A percentile compares a stretch with the other conserved stretches of the same genome.
Evolutionary conservation across 2,797 vertebrate genomes (phyloP).

Genomic region (Fundulus diaphanus): DNA sequence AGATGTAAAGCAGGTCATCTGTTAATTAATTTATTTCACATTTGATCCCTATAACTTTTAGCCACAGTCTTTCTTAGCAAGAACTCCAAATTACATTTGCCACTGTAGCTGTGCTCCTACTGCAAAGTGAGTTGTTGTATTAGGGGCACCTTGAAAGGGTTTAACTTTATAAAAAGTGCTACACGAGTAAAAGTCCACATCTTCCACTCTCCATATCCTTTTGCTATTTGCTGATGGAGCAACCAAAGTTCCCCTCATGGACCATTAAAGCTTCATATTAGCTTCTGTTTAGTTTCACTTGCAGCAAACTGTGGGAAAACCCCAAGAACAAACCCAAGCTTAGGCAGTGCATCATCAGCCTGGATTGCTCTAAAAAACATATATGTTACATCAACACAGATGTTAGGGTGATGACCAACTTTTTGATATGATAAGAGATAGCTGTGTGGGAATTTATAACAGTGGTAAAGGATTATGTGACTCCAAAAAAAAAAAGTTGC

Average conservation of each 20-base stretch:
- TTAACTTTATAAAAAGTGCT: background rate
- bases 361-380: conserved; percentile 54
- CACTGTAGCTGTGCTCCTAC: background rate
- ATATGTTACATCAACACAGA: conserved; percentile 71
- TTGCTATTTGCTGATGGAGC: conserved; percentile 53
- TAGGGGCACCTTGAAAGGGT: background rate
- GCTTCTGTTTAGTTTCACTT: conserved; percentile 50
- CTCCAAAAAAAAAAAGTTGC: conserved; percentile 17
- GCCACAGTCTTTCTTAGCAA: conserved; percentile 2
- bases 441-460: conserved; percentile 40
- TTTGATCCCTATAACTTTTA: background rate
- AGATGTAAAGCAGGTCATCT: background rate
- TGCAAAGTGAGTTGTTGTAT: conserved; percentile 6
- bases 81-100: background rate
- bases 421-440: conserved; percentile 54
- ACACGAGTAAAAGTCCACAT: background rate
- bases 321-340: conserved; percentile 28
- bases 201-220: conserved; percentile 24
- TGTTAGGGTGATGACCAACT: conserved; percentile 59
- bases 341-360: conserved; percentile 39
- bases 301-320: conserved; percentile 34
- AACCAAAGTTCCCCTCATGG: conserved; percentile 53
- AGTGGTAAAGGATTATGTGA: conserved; percentile 12
- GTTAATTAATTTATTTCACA: conserved; percentile 14
- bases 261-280: conserved; percentile 52